Base-by-base conservation (phyloP, 2,797 vertebrate genomes). In the Chelonia mydas region DNA sequence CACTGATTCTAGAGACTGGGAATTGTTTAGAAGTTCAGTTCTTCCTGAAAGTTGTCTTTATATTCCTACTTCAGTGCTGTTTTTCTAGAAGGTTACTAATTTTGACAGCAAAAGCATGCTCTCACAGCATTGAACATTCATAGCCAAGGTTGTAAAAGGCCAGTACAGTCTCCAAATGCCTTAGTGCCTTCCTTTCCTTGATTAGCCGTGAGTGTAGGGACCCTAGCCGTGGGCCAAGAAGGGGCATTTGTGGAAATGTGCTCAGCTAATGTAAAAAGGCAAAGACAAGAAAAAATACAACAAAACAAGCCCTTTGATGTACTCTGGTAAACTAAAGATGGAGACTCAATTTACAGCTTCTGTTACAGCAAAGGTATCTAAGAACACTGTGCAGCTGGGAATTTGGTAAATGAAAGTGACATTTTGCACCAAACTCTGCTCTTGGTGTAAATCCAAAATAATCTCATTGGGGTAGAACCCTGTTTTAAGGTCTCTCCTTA, bases 181-280 rank as follows among this genome's bases (percentile, higher is more conserved):
- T 41, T 53, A 0, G 0, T 79, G 84, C 31, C 23, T 81, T 80
- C 83, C 8, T 82, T 79, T 88, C 33, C 61, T 15, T 41, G 47
- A 41, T 72, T 72, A 72, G 65, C n/a, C 8, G 5, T 55, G 55
- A 21, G 11, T 23, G 6, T 74, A 25, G 23, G 3, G 8, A 80
- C 23, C n/a, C 37, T 72, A 37, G 33, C 19, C 61, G 0, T 17
- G 0, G 25, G 68, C 54, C 57, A 53, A 41, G 81, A 74, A 84
- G 15, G 5, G 68, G 54, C 55, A 41, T 2, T 27, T 33, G 27
- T 86, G 83, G 61, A 92, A 93, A 49, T 74, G 11, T 68, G 53
- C 16, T 94, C 54, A 87, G 61, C 31, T 92, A 90, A 81, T 83
- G 86, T 11, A 6, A 57, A 81, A 95, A 92, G 81, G 1, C 47